Evolutionary conservation across 64 coral and sea anemone species (phyloP).

Genomic region (Pocillopora damicornis): DNA sequence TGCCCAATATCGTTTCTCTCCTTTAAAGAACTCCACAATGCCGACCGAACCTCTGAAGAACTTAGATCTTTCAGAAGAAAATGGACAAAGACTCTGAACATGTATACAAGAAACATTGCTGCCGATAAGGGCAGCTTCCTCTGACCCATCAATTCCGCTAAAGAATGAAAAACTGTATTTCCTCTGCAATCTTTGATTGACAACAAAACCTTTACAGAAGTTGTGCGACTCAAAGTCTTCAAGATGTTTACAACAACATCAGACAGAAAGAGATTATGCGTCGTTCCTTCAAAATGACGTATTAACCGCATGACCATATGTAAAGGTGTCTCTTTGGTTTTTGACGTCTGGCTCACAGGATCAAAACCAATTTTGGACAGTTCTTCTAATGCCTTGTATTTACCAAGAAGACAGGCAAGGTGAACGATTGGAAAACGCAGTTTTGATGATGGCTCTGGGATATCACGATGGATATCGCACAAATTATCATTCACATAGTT

Average conservation of each 20-base stretch:
- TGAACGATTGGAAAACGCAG: slow-evolving; percentile 1
- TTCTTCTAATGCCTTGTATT: slow-evolving; percentile 8
- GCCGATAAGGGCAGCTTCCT: not conserved
- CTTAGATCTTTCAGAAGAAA: not conserved
- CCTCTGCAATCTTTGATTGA: slow-evolving; percentile 11
- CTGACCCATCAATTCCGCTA: not conserved
- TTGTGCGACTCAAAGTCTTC: not conserved
- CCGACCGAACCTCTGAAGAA: not conserved
- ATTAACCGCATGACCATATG: not conserved
- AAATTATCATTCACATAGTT: not conserved
- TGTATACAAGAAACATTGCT: not conserved
- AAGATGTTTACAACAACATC: not conserved
- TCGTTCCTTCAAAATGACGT: not conserved
- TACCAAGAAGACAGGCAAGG: slow-evolving; percentile 1
- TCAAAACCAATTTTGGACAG: slow-evolving; percentile 2
- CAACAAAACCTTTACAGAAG: not conserved
- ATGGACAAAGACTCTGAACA: slow-evolving; percentile 20
- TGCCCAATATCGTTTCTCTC: not conserved
- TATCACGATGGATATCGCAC: not conserved
- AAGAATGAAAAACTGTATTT: slow-evolving; percentile 4
- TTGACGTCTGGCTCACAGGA: not conserved
- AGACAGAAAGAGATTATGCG: not conserved
- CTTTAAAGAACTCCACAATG: not conserved
- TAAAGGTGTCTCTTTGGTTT: not conserved
- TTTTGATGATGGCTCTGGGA: not conserved